phyloP scores from a whole-genome alignment of 2,888 invertebrate genomes.

The Sinhomidia bicolor region DNA sequence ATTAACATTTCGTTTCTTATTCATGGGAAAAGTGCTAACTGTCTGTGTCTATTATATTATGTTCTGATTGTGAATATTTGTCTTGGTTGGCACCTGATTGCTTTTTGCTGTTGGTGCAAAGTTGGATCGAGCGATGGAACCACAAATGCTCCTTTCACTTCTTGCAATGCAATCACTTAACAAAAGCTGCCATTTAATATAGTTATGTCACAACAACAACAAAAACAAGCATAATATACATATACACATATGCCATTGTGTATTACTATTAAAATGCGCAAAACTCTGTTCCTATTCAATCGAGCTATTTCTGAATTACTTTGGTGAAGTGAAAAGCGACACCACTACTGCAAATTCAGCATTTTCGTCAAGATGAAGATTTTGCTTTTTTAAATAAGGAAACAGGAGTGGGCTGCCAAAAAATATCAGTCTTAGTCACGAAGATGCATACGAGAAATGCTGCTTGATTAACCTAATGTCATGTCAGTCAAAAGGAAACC shows the following conservation, averaged over 20 bases:
- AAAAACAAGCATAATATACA: too few species aligned
- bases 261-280: not conserved
- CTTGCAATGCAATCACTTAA: too few species aligned
- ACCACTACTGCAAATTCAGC: not conserved
- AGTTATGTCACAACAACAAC: too few species aligned
- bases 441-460: not conserved
- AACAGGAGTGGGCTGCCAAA: conserved; percentile 5
- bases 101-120: not conserved
- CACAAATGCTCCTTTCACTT: conserved; percentile 1
- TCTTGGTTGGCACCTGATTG: not conserved
- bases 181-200: too few species aligned
- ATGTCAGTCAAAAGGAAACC: conserved; percentile 11
- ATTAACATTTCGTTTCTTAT: too few species aligned
- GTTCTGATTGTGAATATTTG: too few species aligned
- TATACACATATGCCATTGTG: too few species aligned
- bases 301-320: not conserved
- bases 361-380: not conserved
- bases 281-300: not conserved
- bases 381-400: too few species aligned
- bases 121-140: not conserved
- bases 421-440: conserved; percentile 31
- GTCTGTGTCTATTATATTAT: too few species aligned
- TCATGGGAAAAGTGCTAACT: too few species aligned
- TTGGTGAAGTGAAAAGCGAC: not conserved
- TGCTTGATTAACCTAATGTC: conserved; percentile 29